Evolutionary conservation across 2,113 vertebrate species (phyloP).

Genomic region (Oreochromis tanganicae): DNA sequence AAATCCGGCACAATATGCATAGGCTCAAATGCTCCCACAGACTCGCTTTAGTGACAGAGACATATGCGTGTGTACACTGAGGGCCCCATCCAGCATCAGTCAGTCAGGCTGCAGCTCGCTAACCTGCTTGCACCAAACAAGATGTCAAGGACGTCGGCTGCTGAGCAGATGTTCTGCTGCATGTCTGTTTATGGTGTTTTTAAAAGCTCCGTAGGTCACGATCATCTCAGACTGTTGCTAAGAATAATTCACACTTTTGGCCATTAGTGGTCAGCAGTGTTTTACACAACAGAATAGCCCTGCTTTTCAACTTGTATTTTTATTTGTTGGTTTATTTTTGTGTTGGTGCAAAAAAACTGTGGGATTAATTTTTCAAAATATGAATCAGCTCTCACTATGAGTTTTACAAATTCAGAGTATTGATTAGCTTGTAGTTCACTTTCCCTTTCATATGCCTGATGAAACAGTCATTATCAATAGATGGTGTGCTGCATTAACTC

Average conservation of each 20-base stretch:
- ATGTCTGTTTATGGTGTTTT: conserved; percentile 42
- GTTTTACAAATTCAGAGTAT: background rate
- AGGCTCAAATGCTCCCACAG: background rate
- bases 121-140: conserved; percentile 28
- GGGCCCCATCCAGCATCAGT: conserved; percentile 17
- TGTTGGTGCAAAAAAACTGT: rapidly evolving
- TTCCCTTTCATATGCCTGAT: background rate
- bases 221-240: background rate
- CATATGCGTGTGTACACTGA: conserved; percentile 37
- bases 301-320: background rate
- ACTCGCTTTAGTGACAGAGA: conserved; percentile 39
- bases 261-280: conserved; percentile 40
- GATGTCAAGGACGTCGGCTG: background rate
- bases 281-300: background rate
- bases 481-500: background rate
- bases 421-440: background rate
- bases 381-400: background rate
- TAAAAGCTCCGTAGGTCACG: background rate
- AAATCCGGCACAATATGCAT: background rate
- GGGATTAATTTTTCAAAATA: background rate
- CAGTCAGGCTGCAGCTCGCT: conserved; percentile 25
- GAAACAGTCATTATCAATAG: background rate
- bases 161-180: conserved; percentile 26
- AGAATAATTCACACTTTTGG: background rate
- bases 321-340: background rate